Evolutionary conservation across 2,888 invertebrate species (phyloP).

Genomic region (Caenorhabditis becei): DNA sequence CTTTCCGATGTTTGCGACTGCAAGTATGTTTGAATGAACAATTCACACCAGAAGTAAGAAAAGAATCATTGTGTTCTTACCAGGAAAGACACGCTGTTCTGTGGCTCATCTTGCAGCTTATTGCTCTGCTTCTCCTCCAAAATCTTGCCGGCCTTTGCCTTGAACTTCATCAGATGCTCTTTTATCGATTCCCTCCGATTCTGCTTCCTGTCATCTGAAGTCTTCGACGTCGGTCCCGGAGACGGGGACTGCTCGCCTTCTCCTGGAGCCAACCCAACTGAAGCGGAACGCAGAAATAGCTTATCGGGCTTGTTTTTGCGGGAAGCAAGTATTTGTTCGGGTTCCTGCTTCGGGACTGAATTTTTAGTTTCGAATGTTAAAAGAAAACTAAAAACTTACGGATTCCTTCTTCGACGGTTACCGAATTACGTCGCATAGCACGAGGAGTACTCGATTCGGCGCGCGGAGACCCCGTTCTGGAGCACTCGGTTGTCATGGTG

Average conservation of each 20-base stretch:
- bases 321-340: constrained; percentile 5
- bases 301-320: constrained; percentile 45
- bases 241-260: constrained; percentile 48
- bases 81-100: constrained; percentile 42
- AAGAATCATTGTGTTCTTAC: constrained; percentile 5
- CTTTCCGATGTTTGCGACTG: constrained; percentile 54
- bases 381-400: constrained; percentile 17
- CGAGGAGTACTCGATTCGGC: background rate
- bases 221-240: constrained; percentile 23
- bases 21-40: background rate
- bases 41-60: background rate
- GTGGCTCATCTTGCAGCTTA: constrained; percentile 18
- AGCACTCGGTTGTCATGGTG: background rate
- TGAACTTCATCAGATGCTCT: constrained; percentile 69
- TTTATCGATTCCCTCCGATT: constrained; percentile 70
- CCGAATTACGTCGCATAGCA: constrained; percentile 51
- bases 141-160: constrained; percentile 67
- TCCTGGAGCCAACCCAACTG: constrained; percentile 49
- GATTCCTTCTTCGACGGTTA: constrained; percentile 50
- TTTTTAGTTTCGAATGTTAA: background rate
- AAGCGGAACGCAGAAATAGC: constrained; percentile 42
- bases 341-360: constrained; percentile 16
- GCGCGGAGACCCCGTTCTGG: background rate
- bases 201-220: constrained; percentile 43
- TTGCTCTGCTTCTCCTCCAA: constrained; percentile 60